These are phyloP conservation scores for Melopsittacus undulatus DNA, from an alignment of 2,797 vertebrate species.

Conservation along the genomic window DNA sequence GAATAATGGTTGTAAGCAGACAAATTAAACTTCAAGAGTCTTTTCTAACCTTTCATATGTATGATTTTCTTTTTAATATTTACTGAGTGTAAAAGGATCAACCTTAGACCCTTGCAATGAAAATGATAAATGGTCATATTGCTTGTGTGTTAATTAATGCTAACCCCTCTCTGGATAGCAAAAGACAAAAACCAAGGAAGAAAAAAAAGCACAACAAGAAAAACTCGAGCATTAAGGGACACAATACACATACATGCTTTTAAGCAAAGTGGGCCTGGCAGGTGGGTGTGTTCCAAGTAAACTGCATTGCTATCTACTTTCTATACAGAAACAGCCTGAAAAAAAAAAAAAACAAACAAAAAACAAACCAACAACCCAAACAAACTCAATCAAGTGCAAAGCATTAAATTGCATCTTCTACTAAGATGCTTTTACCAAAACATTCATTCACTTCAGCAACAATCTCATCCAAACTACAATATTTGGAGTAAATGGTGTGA, in stretches of 20 bases:
- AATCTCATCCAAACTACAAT: slow-evolving; percentile 40
- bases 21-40: slow-evolving; percentile 31
- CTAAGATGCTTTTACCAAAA: slow-evolving; percentile 63
- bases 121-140: slow-evolving; percentile 2
- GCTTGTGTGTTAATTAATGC: slow-evolving; percentile 23
- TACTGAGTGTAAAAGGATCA: not conserved
- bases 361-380: not conserved
- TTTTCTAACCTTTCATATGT: slow-evolving; percentile 11
- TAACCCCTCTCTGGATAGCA: not conserved
- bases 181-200: not conserved
- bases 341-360: slow-evolving; percentile 54
- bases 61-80: not conserved
- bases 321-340: slow-evolving; percentile 17
- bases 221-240: not conserved
- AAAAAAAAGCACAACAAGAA: not conserved
- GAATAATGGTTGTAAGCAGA: slow-evolving; percentile 29
- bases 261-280: slow-evolving; percentile 27
- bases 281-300: slow-evolving; percentile 33
- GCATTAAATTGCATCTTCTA: slow-evolving; percentile 55
- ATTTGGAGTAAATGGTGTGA: slow-evolving; percentile 67
- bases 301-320: not conserved
- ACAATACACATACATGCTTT: slow-evolving; percentile 7
- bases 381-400: slow-evolving; percentile 49
- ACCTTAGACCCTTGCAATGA: not conserved
- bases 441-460: slow-evolving; percentile 50